phyloP scores from a whole-genome alignment of 1,140 invertebrate genomes.

The Nylanderia fulva region DNA sequence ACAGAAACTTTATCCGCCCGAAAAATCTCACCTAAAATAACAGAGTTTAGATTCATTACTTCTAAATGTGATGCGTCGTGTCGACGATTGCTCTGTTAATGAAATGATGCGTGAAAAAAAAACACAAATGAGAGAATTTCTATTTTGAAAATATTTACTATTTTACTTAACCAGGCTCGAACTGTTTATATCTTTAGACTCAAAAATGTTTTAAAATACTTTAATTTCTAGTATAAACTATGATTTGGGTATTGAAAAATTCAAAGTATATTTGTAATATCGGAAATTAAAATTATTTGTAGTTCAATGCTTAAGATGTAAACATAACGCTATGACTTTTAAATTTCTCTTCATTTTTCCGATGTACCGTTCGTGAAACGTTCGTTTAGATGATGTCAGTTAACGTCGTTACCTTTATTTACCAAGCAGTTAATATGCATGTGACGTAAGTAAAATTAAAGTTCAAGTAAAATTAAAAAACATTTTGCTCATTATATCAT shows the following conservation, averaged over 20 bases:
- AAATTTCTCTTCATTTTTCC: neutral
- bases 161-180: neutral
- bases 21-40: neutral
- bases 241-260: neutral
- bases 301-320: neutral
- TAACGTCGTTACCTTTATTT: neutral
- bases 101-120: neutral
- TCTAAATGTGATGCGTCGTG: neutral
- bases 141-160: neutral
- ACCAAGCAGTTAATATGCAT: neutral
- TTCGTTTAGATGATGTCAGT: neutral
- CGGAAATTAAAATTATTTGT: neutral
- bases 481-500: neutral
- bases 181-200: neutral
- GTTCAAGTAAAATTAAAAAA: slow-evolving; percentile 24
- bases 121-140: slow-evolving; percentile 5
- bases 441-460: neutral
- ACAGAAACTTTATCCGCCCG: neutral
- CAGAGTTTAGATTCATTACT: neutral
- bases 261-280: neutral
- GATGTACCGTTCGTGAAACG: neutral
- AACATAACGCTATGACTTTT: neutral
- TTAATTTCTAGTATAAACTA: neutral
- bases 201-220: neutral
- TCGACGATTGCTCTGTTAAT: neutral